Evolutionary conservation across 2,888 invertebrate species (phyloP), one percentile per base, ranked within the genome.

Genomic region (Rotaria macrura): DNA sequence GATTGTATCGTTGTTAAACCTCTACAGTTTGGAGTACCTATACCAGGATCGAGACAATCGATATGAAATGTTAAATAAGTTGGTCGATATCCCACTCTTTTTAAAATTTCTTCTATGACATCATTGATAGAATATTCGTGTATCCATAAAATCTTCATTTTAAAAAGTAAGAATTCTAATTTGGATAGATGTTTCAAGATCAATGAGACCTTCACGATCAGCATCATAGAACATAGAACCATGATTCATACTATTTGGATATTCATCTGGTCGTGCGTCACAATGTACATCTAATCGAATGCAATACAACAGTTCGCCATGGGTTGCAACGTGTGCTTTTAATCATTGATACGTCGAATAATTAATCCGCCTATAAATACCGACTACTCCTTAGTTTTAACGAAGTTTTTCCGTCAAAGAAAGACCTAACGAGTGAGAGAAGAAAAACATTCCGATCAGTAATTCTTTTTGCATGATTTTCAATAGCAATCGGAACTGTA

Each of bases 1-100:
- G 65, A 6, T 65, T 65, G 65, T 29, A 12, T 12, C 14, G 20
- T 65, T 29, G 94, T 94, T n/a, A n/a, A n/a, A n/a, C n/a, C n/a
- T n/a, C n/a, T n/a, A n/a, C n/a, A n/a, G n/a, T n/a, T n/a, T n/a
- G 94, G 92, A 7, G 95, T 95, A 87, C 96, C 96, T 4, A 96
- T 97, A 89, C 95, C 94, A 0, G 96, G 96, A 0, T 96, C 96
- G 87, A 97, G 91, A 0, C 94, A 93, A 91, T 97, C 96, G 84
- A 97, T 95, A 91, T 97, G 96, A 90, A 95, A 96, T 90, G 96
- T 96, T 29, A 97, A 93, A 89, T 97, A 97, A 72, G 96, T 93
- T 9, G 90, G 89, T 29, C 5, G 9, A 65, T 65, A 29, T 29
- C 65, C 65, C 1, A 65, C 65, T 29, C 65, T 29, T 10, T 65